Conservation (phyloP, 2,797 vertebrate genomes). For the Tokudaia muenninki region DNA sequence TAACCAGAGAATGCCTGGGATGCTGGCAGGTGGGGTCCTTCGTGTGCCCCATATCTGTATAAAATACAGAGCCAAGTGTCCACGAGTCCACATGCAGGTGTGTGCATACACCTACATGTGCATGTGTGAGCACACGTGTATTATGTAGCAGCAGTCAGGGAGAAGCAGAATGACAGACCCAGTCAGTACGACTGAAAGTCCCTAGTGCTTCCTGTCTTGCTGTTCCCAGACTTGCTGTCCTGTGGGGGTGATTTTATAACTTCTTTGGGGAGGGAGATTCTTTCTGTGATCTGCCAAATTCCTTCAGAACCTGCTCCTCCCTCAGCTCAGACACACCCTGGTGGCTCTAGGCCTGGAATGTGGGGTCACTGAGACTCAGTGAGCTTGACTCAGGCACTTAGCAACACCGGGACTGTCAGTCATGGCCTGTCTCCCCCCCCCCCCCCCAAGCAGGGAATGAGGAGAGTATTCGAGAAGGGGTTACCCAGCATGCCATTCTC, state of each 20-base stretch:
- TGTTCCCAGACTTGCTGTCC: not conserved
- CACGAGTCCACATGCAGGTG: not conserved
- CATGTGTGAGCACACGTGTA: no score
- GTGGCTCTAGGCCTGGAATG: slow-evolving; percentile 28
- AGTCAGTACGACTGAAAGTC: not conserved
- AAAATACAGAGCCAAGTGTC: not conserved
- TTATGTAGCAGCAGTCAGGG: not conserved
- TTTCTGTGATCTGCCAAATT: slow-evolving; percentile 12
- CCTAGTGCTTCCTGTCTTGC: not conserved
- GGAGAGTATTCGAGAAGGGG: not conserved
- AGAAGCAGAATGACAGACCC: not conserved
- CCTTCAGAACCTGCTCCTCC: not conserved
- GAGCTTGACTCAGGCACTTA: not conserved
- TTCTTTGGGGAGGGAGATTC: not conserved
- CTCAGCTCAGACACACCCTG: not conserved
- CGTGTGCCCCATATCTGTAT: not conserved
- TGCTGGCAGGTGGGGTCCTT: not conserved
- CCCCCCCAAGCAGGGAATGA: not conserved
- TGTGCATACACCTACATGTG: not conserved
- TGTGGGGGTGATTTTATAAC: not conserved
- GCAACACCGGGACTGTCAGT: not conserved
- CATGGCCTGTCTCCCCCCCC: not conserved
- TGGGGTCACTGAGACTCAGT: not conserved
- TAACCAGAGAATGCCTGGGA: not conserved
- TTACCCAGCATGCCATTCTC: not conserved